A percentile compares a stretch with the other conserved stretches of the same genome.
Evolutionary conservation across 2,888 invertebrate species (phyloP).

Genomic region (Barypeithes pellucidus): DNA sequence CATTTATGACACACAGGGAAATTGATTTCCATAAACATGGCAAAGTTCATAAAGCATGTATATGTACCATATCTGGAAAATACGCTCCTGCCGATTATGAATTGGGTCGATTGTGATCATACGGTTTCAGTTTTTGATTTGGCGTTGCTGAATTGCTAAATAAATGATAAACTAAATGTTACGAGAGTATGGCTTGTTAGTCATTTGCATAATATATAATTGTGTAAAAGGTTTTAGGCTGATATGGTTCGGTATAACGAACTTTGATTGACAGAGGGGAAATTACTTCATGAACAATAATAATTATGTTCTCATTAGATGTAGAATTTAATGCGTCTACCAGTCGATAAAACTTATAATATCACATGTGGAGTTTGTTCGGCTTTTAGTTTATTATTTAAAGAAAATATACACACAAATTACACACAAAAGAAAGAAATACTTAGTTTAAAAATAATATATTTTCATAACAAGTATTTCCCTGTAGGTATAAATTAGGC

Average conservation of each 20-base stretch:
- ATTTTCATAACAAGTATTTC: no score
- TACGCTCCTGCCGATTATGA: constrained; percentile 32
- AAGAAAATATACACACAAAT: no score
- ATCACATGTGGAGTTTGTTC: no score
- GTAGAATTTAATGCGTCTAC: no score
- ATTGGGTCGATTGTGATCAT: constrained; percentile 39
- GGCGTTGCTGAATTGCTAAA: constrained; percentile 30
- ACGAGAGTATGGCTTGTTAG: constrained; percentile 20
- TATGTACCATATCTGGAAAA: constrained; percentile 50
- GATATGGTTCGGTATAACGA: constrained; percentile 3
- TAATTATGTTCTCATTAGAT: no score
- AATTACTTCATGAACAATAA: not conserved
- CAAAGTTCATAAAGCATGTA: constrained; percentile 56
- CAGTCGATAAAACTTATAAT: no score
- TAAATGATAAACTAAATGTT: constrained; percentile 39
- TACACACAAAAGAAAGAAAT: no score
- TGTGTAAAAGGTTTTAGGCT: constrained; percentile 1
- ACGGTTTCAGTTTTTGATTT: constrained; percentile 45
- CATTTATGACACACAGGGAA: constrained; percentile 50
- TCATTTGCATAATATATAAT: constrained; percentile 17
- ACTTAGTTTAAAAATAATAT: no score
- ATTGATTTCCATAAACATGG: constrained; percentile 56
- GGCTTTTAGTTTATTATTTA: no score
- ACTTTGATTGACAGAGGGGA: not conserved
- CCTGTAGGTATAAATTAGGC: no score